Evolutionary conservation across 2,888 invertebrate genomes (phyloP).

Genomic region (Coelogynopora nodosa): DNA sequence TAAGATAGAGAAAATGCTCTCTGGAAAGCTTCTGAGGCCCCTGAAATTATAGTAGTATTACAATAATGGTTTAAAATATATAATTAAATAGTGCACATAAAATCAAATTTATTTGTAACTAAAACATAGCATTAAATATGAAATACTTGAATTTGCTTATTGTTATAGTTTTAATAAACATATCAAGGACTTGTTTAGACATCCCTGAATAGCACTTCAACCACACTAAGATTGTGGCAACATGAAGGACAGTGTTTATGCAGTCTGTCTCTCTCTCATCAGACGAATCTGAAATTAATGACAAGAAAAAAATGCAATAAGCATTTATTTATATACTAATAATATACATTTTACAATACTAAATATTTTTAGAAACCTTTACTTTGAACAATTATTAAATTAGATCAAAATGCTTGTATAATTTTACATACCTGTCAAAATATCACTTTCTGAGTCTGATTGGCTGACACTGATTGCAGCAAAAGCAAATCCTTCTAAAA

Average conservation of each 20-base stretch:
- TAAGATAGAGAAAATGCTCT: neutral
- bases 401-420: neutral
- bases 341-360: neutral
- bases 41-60: neutral
- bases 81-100: neutral
- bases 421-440: neutral
- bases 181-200: neutral
- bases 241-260: neutral
- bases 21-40: neutral
- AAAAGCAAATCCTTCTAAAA: neutral
- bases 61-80: neutral
- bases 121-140: neutral
- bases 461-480: neutral
- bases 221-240: neutral
- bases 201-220: neutral
- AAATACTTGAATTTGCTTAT: neutral
- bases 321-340: neutral
- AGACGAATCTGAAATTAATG: neutral
- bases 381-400: neutral
- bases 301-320: neutral
- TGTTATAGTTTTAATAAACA: neutral
- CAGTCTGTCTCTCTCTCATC: neutral
- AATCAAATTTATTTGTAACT: neutral
- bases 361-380: neutral
- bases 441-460: neutral